phyloP scores from a whole-genome alignment of 2,888 invertebrate genomes.

The Perizoma flavofasciatum region DNA sequence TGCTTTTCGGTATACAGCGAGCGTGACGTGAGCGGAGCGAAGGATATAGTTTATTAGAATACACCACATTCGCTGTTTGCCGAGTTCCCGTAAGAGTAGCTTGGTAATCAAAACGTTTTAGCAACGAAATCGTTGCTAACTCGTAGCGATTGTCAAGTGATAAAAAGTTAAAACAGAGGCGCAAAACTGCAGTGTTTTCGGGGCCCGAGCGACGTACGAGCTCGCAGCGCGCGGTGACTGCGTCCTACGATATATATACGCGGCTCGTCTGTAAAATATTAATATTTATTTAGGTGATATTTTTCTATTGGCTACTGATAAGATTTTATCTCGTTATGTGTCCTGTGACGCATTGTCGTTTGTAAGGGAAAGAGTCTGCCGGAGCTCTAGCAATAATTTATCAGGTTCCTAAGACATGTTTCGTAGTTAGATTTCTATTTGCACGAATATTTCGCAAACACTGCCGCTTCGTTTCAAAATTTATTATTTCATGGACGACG shows the following conservation, averaged over 20 bases:
- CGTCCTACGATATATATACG: constrained; percentile 45
- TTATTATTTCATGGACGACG: constrained; percentile 61
- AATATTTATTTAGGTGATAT: constrained; percentile 84
- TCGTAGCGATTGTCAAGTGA: no score
- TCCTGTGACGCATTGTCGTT: constrained; percentile 67
- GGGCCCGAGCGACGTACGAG: neutral
- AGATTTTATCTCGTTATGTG: constrained; percentile 79
- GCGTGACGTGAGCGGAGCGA: neutral
- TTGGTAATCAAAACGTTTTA: no score
- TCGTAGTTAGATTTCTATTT: constrained; percentile 81
- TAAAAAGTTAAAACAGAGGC: neutral
- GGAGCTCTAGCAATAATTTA: constrained; percentile 83
- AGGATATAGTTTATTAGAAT: neutral
- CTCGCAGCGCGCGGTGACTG: constrained; percentile 45
- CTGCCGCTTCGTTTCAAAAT: constrained; percentile 80
- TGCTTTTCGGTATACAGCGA: neutral
- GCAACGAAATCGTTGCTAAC: no score
- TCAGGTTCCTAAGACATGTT: constrained; percentile 83
- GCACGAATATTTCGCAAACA: constrained; percentile 81
- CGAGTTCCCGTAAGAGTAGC: neutral
- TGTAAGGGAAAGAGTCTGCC: constrained; percentile 57
- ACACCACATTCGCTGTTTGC: neutral
- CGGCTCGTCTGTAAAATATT: constrained; percentile 62
- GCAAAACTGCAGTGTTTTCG: neutral
- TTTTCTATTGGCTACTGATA: constrained; percentile 84